Evolutionary conservation across 2,888 invertebrate genomes (phyloP).

Genomic region (Microctonus brassicae): DNA sequence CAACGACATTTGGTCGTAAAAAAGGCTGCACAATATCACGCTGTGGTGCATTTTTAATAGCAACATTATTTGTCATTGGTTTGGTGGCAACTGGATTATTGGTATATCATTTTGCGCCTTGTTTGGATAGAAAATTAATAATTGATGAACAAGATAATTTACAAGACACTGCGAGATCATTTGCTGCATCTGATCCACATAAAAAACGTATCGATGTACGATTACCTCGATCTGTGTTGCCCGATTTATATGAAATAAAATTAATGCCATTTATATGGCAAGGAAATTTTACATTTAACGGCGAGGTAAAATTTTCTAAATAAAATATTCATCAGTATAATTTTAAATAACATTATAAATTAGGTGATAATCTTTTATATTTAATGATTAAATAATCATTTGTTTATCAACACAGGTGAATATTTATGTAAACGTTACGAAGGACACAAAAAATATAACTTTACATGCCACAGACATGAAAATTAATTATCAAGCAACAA

Average conservation of each 20-base stretch:
- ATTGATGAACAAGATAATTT: constrained; percentile 43
- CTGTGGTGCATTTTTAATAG: constrained; percentile 75
- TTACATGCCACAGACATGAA: constrained; percentile 81
- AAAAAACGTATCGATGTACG: constrained; percentile 75
- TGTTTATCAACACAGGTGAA: constrained; percentile 72
- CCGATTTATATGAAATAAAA: constrained; percentile 79
- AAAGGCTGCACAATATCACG: constrained; percentile 77
- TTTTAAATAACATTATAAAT: no score
- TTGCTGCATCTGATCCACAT: constrained; percentile 45
- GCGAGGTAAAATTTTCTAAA: constrained; percentile 69
- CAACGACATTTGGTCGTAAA: constrained; percentile 77
- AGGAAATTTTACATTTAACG: constrained; percentile 85
- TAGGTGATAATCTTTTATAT: no score
- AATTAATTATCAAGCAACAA: constrained; percentile 74
- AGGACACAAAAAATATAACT: constrained; percentile 78
- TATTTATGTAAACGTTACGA: constrained; percentile 75
- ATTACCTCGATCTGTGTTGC: constrained; percentile 78
- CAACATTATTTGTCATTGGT: constrained; percentile 76
- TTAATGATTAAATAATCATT: no score
- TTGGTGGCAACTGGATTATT: constrained; percentile 80
- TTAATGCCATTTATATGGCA: constrained; percentile 81
- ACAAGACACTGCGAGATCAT: constrained; percentile 42
- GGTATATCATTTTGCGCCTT: constrained; percentile 83
- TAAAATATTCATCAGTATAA: neutral
- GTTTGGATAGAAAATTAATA: constrained; percentile 71